Base-by-base conservation (phyloP, 2,797 vertebrate genomes). In the Cryptoblepharus egeriae region DNA sequence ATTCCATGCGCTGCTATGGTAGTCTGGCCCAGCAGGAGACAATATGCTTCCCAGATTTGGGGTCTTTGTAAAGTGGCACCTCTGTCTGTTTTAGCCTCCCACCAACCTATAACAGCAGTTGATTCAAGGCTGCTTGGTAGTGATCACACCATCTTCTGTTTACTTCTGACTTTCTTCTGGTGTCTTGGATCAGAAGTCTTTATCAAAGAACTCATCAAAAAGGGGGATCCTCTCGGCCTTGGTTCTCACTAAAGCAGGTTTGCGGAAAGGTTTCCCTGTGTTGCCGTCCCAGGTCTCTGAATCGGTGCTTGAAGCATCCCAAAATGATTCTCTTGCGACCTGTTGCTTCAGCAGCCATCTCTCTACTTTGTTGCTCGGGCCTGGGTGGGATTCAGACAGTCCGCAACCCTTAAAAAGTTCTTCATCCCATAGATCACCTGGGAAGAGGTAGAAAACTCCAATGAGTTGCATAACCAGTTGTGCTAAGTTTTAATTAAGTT, bases 241-340 rank as follows among this genome's bases (percentile, higher is more conserved):
- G 68, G 96, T 97, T 86, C 96, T 96, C 91, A 96, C 94, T 5
- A 96, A 91, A 0, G 30, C 67, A 45, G 65, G 92, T 72, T 82
- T 92, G 80, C 0, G 78, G 24, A 13, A 45, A 26, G 82, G 68
- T 63, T 82, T 89, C 32, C 35, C 85, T 57, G 88, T 39, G 28
- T 26, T 85, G 4, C 89, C 79, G 55, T 89, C 88, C 79, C 74
- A 84, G 10, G 92, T 94, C 1, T 95, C 94, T 0, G 92, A 93
- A 68, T 96, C 92, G 2, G 93, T 95, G 90, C 94, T 97, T 65
- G 93, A 95, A 61, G 93, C 94, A 57, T 97, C 95, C 95, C 96
- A 96, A 88, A 96, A 95, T 24, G 95, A 71, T 77, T 96, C 90
- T 68, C 88, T 92, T 0, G 12, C 83, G n/a, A 32, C 81, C 12